These are phyloP conservation scores for Percopsis omiscomaycus DNA, from an alignment of 2,797 vertebrate species.

Conservation along the genomic window DNA sequence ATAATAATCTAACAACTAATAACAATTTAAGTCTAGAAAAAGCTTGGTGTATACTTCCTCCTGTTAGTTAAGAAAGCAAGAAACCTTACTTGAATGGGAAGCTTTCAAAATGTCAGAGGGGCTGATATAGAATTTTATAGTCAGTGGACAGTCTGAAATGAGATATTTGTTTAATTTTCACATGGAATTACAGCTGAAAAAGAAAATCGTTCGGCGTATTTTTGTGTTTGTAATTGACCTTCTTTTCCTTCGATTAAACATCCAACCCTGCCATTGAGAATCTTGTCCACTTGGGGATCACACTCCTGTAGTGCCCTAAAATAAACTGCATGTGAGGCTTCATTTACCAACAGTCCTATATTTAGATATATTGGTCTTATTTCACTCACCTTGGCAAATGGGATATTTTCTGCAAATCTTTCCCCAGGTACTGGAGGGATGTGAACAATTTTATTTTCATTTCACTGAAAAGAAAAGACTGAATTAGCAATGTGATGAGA, in stretches of 20 bases:
- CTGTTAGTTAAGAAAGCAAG: not conserved
- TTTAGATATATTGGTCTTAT: not conserved
- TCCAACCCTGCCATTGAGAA: slow-evolving; percentile 82
- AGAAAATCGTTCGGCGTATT: not conserved
- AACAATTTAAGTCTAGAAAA: not conserved
- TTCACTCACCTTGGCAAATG: slow-evolving; percentile 72
- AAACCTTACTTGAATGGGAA: slow-evolving; percentile 68
- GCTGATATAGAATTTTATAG: slow-evolving; percentile 78
- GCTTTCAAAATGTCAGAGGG: slow-evolving; percentile 64
- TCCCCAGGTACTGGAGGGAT: slow-evolving; percentile 77
- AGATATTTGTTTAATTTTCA: not conserved
- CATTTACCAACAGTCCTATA: not conserved
- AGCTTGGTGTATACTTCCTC: no score
- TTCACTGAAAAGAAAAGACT: slow-evolving; percentile 63
- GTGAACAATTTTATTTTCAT: slow-evolving; percentile 77
- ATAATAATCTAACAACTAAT: no score
- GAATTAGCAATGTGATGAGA: slow-evolving; percentile 9
- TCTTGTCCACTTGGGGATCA: slow-evolving; percentile 52
- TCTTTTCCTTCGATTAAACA: slow-evolving; percentile 70
- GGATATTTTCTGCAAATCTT: slow-evolving; percentile 80
- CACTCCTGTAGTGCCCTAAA: slow-evolving; percentile 56
- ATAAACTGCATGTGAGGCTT: not conserved
- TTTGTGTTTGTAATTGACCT: slow-evolving; percentile 62
- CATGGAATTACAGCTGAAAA: not conserved
- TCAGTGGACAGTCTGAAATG: slow-evolving; percentile 75